Conservation (phyloP, 2,888 invertebrate genomes). For the Polyploca ridens region DNA sequence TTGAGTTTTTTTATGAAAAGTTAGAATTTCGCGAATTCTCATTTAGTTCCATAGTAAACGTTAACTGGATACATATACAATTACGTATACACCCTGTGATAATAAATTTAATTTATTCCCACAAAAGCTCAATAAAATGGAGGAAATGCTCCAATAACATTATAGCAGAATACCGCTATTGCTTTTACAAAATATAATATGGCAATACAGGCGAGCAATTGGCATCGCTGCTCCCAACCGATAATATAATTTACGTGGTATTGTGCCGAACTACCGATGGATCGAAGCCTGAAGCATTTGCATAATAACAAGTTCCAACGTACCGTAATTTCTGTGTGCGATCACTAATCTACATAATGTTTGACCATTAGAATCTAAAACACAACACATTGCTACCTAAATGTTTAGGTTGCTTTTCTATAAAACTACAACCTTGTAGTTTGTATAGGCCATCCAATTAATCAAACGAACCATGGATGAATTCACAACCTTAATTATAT, state of each 20-base stretch:
- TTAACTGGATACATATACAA: no score
- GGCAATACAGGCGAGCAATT: conserved; percentile 18
- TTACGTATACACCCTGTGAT: no score
- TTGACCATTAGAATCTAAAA: conserved; percentile 30
- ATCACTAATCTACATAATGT: conserved; percentile 35
- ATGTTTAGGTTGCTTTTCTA: background rate
- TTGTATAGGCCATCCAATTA: background rate
- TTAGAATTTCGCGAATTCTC: no score
- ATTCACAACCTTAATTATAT: background rate
- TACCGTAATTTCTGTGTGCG: conserved; percentile 44
- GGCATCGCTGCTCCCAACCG: conserved; percentile 28
- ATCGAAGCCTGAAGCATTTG: conserved; percentile 38
- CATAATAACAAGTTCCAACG: conserved; percentile 51
- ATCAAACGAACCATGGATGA: background rate
- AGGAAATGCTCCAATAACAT: background rate
- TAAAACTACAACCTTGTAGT: background rate
- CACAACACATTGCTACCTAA: conserved; percentile 20
- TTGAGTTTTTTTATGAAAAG: no score
- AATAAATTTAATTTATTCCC: background rate
- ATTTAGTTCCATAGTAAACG: no score
- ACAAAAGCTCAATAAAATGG: background rate
- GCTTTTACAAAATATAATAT: conserved; percentile 8
- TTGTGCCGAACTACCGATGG: conserved; percentile 24
- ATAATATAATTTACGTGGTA: conserved; percentile 42
- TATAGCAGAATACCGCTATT: background rate